These are phyloP conservation scores for Cyphomyrus discorhynchus DNA, from an alignment of 2,113 vertebrate genomes.

Conservation along the genomic window DNA sequence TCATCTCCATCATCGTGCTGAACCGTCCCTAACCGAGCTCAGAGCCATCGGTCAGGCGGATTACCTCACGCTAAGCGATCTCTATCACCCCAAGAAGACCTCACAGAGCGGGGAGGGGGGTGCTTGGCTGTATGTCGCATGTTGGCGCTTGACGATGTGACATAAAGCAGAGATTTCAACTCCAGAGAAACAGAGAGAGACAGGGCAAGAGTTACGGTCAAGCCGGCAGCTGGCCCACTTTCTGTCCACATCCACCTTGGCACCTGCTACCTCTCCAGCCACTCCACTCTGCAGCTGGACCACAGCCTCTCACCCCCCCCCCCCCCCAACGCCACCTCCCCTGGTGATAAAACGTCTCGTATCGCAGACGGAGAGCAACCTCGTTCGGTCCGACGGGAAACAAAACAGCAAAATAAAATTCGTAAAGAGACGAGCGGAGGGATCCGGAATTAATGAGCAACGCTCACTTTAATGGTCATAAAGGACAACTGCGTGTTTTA, in stretches of 20 bases:
- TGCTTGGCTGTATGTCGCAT: background rate
- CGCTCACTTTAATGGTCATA: constrained; percentile 29
- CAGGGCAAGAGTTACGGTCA: background rate
- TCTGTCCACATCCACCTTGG: background rate
- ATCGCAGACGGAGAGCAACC: constrained; percentile 6
- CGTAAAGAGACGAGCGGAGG: constrained; percentile 10
- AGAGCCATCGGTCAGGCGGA: background rate
- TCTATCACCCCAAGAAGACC: background rate
- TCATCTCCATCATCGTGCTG: background rate
- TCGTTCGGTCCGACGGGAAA: constrained; percentile 18
- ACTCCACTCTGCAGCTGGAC: background rate
- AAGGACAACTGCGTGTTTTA: constrained; percentile 38
- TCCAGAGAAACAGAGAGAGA: background rate
- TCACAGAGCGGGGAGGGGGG: background rate
- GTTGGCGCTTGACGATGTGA: background rate
- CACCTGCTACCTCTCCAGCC: background rate
- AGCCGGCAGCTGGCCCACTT: background rate
- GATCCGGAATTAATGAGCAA: constrained; percentile 42
- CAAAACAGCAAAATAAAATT: constrained; percentile 25
- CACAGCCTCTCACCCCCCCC: background rate
- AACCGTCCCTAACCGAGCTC: background rate
- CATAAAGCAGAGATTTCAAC: background rate
- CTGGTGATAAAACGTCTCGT: constrained; percentile 21
- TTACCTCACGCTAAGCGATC: background rate
- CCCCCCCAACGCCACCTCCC: background rate